phyloP scores from a whole-genome alignment of 1,140 invertebrate species.

The Gryllus bimaculatus region DNA sequence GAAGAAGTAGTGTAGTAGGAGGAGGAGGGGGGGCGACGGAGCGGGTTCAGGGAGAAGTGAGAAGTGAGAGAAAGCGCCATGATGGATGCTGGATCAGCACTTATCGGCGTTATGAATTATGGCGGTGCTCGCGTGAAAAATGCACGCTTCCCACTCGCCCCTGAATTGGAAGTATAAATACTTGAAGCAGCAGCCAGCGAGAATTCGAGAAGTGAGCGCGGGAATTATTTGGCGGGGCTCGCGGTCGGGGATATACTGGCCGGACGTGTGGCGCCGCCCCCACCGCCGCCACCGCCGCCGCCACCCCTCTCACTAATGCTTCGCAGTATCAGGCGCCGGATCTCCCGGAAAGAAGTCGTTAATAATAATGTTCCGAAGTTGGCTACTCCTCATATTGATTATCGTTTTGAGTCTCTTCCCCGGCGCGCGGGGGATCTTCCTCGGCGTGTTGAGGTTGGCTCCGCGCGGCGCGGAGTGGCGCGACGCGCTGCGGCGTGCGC shows the following conservation, averaged over 20 bases:
- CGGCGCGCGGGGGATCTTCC: neutral
- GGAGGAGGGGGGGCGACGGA: neutral
- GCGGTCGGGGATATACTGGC: neutral
- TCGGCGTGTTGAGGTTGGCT: neutral
- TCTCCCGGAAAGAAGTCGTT: neutral
- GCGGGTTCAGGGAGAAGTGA: neutral
- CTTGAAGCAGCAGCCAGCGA: neutral
- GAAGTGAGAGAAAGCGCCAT: neutral
- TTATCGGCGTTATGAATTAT: constrained; percentile 5
- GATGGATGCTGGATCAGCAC: neutral
- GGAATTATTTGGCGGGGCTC: neutral
- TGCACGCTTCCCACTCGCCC: neutral
- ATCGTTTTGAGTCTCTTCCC: neutral
- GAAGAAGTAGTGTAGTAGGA: neutral
- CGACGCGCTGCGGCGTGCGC: too few species aligned
- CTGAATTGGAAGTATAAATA: constrained; percentile 5
- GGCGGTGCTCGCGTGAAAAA: neutral
- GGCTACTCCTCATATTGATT: neutral
- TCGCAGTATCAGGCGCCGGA: neutral
- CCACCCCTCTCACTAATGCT: neutral
- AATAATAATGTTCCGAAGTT: neutral
- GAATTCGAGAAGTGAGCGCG: neutral
- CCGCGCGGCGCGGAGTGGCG: too few species aligned
- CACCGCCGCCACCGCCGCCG: too few species aligned
- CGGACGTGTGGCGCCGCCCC: neutral